Percentiles rank a stretch among this genome's conserved stretches.
Conservation (phyloP, 2,797 vertebrate genomes). For the Pseudomugil gertrudae region DNA sequence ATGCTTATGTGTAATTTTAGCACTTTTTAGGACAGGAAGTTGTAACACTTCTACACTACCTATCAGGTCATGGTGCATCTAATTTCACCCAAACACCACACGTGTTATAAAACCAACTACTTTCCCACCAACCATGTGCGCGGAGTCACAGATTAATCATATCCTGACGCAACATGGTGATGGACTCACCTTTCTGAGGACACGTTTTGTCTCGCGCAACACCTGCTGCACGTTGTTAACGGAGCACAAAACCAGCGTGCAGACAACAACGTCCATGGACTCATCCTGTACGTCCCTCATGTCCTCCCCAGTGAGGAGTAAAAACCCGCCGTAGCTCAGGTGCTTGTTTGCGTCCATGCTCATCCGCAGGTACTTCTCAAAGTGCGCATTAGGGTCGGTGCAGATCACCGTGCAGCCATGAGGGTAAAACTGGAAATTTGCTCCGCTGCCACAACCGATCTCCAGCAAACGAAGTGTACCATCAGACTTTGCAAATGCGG, state of each 20-base stretch:
- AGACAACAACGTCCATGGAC: constrained; percentile 85
- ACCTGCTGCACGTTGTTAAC: constrained; percentile 70
- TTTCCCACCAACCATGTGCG: too few species aligned
- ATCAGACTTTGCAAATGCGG: constrained; percentile 48
- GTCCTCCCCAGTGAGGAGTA: constrained; percentile 80
- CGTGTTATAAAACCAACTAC: too few species aligned
- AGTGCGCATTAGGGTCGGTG: constrained; percentile 80
- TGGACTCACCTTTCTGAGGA: constrained; percentile 86
- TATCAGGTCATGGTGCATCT: too few species aligned
- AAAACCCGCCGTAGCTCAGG: constrained; percentile 75
- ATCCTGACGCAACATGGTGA: background rate
- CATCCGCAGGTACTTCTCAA: constrained; percentile 69
- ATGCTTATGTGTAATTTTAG: too few species aligned
- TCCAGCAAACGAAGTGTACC: constrained; percentile 75
- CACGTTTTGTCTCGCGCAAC: constrained; percentile 80
- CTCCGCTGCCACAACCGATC: constrained; percentile 79
- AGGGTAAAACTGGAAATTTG: constrained; percentile 79
- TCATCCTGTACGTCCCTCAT: constrained; percentile 75
- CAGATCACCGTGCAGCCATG: constrained; percentile 76
- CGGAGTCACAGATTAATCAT: background rate
- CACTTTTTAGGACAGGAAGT: too few species aligned
- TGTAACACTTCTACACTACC: too few species aligned
- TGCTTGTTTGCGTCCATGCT: constrained; percentile 83
- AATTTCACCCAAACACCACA: too few species aligned
- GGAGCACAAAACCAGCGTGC: constrained; percentile 88